A percentile compares a stretch with the other conserved stretches of the same genome.
Evolutionary conservation across 1,140 invertebrate genomes (phyloP).

Genomic region (Yoshiicerus persimilis): DNA sequence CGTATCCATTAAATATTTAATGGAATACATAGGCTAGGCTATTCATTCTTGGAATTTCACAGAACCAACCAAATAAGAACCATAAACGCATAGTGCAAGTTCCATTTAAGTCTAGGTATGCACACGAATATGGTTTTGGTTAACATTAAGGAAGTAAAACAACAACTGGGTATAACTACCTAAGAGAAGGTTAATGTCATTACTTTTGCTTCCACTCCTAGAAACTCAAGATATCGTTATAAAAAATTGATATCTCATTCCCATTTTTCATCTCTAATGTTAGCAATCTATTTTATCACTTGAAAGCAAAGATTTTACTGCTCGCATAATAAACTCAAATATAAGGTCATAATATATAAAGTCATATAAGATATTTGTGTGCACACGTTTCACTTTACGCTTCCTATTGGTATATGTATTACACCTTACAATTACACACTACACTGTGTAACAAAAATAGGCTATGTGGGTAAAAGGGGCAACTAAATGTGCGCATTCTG

Average conservation of each 20-base stretch:
- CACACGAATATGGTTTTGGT: background rate
- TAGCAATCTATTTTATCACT: background rate
- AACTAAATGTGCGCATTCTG: no score
- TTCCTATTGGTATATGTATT: no score
- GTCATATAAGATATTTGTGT: no score
- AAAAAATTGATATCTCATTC: constrained; percentile 24
- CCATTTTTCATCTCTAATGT: constrained; percentile 16
- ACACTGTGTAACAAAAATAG: no score
- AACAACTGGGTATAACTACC: background rate
- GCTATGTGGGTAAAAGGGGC: no score
- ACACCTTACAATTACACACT: no score
- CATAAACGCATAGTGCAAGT: background rate
- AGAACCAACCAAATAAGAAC: background rate
- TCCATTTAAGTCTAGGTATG: background rate
- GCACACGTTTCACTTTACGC: no score
- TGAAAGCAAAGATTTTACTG: background rate
- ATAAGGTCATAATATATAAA: no score
- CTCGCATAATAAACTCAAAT: background rate
- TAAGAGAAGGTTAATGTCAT: background rate
- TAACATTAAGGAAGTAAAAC: background rate
- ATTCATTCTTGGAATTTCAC: background rate
- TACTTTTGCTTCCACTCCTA: background rate
- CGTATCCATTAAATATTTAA: background rate
- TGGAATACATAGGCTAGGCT: background rate
- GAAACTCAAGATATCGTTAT: background rate